Base-by-base conservation (phyloP, 92 coral and sea anemone species). In the Epizoanthus rinbou region DNA sequence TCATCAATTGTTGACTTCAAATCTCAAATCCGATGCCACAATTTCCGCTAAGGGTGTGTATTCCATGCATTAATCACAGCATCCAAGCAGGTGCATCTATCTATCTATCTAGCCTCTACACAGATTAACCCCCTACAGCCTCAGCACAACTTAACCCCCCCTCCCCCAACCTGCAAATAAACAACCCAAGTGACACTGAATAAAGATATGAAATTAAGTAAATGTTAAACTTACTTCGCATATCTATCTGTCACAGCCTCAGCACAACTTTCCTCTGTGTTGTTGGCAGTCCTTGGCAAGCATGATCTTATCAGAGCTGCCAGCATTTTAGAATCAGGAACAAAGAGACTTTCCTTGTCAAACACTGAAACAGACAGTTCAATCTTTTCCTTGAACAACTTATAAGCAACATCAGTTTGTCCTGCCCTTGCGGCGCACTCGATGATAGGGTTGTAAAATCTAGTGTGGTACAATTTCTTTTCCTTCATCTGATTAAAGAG, bases 371-470 rank as follows among this genome's bases (percentile, higher is more conserved):
- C 88, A 41, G 91, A 76, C 64, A 76, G 85, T 31, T 91, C 59
- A 39, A 86, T 65, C 81, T 93, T 93, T 85, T 91, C 97, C 24
- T 90, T 76, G 74, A 96, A 90, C 28, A 96, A 91, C 68, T 87
- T 89, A 78, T 94, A 94, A 22, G 99, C 98, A 57, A 69, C 74
- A 21, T 81, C 74, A 28, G 84, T 56, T 28, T 73, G 80, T 17
- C 98, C 97, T 41, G 69, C 64, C 10, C 90, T 84, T 28, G 97
- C 98, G 6, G 94, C 81, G 68, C 88, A 85, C 25, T 81, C 89
- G 33, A 96, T 96, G 0, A 92, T 85, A 10, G 91, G 89, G 70
- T 91, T 84, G 69, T 85, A 92, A 63, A 91, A 84, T 41, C 99
- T 88, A 9, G 95, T 93, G 73, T 96, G 99, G 18, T 87, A 84